Evolutionary conservation across 2,888 invertebrate genomes (phyloP).

Genomic region (Callyntrura guangdongensis): DNA sequence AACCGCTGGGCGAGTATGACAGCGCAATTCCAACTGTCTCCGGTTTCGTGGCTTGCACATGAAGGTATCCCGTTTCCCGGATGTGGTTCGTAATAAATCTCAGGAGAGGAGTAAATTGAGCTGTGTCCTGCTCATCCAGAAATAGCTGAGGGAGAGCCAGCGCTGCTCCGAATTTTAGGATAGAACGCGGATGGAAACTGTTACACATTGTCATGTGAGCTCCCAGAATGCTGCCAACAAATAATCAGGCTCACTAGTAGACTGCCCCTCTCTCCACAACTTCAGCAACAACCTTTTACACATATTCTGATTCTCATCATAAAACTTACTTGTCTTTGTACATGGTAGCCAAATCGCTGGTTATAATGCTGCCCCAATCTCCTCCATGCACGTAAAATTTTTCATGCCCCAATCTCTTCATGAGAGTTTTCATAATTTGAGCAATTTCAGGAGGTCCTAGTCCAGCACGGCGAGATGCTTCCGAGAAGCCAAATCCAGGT

Average conservation of each 20-base stretch:
- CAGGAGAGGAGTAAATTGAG: constrained; percentile 84
- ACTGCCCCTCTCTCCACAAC: no score
- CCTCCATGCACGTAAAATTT: constrained; percentile 87
- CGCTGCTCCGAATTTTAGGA: constrained; percentile 84
- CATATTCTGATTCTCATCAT: no score
- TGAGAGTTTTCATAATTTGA: constrained; percentile 86
- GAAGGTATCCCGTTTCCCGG: constrained; percentile 88
- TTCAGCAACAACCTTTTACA: no score
- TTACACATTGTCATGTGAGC: constrained; percentile 90
- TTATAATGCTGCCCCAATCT: constrained; percentile 87
- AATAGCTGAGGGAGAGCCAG: constrained; percentile 84
- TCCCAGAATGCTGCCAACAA: constrained; percentile 87
- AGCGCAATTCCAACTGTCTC: constrained; percentile 91
- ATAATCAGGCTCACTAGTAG: not conserved
- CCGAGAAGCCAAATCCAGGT: constrained; percentile 88
- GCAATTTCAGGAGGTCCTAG: constrained; percentile 83
- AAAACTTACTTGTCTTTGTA: constrained; percentile 84
- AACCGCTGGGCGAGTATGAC: constrained; percentile 87
- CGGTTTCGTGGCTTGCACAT: constrained; percentile 95
- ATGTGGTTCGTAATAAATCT: constrained; percentile 84
- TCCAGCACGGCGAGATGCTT: constrained; percentile 86
- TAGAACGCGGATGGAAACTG: constrained; percentile 85
- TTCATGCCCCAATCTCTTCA: constrained; percentile 86
- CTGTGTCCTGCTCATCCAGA: constrained; percentile 84
- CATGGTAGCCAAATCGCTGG: constrained; percentile 86